phyloP scores from a whole-genome alignment of 2,113 vertebrate species.

The Eurypyga helias region DNA sequence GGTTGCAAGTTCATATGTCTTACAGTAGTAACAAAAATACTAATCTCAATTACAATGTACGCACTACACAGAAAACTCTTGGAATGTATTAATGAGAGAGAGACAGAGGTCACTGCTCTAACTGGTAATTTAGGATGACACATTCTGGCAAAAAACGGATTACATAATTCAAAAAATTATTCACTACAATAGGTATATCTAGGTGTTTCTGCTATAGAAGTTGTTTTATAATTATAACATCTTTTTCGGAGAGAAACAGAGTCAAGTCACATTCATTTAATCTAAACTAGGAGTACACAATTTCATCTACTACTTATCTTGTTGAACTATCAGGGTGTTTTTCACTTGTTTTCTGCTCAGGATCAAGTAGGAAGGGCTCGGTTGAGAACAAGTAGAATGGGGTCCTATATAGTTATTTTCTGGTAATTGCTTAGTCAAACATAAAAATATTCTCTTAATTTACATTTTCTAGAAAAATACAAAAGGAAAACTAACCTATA shows the following conservation, averaged over 20 bases:
- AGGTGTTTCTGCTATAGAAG: neutral
- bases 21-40: neutral
- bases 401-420: neutral
- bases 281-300: neutral
- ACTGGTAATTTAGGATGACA: neutral
- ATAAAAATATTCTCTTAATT: neutral
- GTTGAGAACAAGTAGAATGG: neutral
- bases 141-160: neutral
- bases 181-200: neutral
- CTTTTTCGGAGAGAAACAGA: neutral
- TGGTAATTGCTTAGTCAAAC: neutral
- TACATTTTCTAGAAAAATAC: neutral
- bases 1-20: neutral
- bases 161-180: neutral
- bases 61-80: neutral
- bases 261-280: neutral
- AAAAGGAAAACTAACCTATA: neutral
- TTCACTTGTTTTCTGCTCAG: neutral
- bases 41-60: neutral
- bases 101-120: neutral
- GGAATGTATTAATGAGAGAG: neutral
- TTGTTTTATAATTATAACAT: neutral
- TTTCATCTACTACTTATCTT: neutral
- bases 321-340: neutral
- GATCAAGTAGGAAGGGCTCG: neutral